A percentile compares a stretch with the other conserved stretches of the same genome.
Evolutionary conservation across 2,797 vertebrate genomes (phyloP).

Genomic region (Lithobates pipiens): DNA sequence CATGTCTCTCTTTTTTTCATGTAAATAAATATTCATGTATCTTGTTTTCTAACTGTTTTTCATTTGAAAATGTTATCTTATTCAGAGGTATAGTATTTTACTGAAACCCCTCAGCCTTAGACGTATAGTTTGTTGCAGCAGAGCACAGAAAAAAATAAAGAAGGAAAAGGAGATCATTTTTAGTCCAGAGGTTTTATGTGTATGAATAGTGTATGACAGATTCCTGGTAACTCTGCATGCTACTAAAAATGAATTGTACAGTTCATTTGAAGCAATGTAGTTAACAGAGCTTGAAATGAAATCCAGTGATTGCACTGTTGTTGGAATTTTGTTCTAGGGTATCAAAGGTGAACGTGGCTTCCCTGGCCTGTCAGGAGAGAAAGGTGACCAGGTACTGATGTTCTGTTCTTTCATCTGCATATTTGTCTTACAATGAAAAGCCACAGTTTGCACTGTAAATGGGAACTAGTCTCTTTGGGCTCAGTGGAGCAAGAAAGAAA

Average conservation of each 20-base stretch:
- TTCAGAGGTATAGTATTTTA: background rate
- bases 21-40: slow-evolving; percentile 1
- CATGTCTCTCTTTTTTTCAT: slow-evolving; percentile 16
- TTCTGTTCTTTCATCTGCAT: slow-evolving; percentile 45
- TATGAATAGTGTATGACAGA: slow-evolving; percentile 55
- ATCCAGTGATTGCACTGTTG: slow-evolving; percentile 47
- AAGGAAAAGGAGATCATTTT: slow-evolving; percentile 36
- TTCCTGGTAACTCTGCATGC: slow-evolving; percentile 51
- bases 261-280: slow-evolving; percentile 59
- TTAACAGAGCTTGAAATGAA: slow-evolving; percentile 62
- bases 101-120: background rate
- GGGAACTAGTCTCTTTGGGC: slow-evolving; percentile 23
- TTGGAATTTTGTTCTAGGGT: slow-evolving; percentile 77
- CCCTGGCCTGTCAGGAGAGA: slow-evolving; percentile 88
- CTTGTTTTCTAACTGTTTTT: slow-evolving; percentile 5
- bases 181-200: slow-evolving; percentile 48
- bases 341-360: slow-evolving; percentile 96
- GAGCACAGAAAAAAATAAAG: slow-evolving; percentile 5
- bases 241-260: slow-evolving; percentile 54
- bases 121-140: slow-evolving; percentile 24
- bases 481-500: slow-evolving; percentile 17
- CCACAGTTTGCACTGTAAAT: slow-evolving; percentile 19
- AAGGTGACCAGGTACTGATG: slow-evolving; percentile 91
- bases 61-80: slow-evolving; percentile 19
- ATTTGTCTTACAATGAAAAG: slow-evolving; percentile 15